phyloP scores from a whole-genome alignment of 2,888 invertebrate genomes.

The Bugulina stolonifera region DNA sequence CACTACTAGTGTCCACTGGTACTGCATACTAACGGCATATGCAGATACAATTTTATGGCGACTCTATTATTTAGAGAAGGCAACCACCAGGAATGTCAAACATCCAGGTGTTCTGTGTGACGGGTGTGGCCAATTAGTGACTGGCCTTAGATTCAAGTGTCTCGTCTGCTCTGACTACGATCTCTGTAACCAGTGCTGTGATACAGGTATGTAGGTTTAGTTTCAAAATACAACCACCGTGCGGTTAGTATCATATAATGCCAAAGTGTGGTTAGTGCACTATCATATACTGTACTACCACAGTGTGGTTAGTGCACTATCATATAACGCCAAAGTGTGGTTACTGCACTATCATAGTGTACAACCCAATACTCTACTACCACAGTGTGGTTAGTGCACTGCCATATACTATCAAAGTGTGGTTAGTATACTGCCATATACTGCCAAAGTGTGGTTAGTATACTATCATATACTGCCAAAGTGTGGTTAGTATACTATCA shows the following conservation, averaged over 20 bases:
- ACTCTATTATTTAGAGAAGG: too few species aligned
- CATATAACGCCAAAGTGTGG: too few species aligned
- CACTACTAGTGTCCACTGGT: too few species aligned
- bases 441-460: too few species aligned
- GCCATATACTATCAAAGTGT: too few species aligned
- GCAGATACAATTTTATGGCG: too few species aligned
- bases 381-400: neutral
- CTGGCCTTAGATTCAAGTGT: slow-evolving; percentile 81
- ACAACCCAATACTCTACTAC: neutral
- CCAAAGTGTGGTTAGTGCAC: neutral
- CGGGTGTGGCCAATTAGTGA: slow-evolving; percentile 62
- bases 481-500: neutral
- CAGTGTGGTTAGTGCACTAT: neutral
- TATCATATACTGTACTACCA: neutral
- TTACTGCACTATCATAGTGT: neutral
- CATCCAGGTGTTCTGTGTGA: slow-evolving; percentile 69
- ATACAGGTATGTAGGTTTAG: too few species aligned
- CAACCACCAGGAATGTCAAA: neutral
- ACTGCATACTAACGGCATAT: too few species aligned
- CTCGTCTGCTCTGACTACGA: slow-evolving; percentile 73
- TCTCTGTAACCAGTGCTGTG: slow-evolving; percentile 72
- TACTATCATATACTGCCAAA: neutral
- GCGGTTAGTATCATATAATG: neutral
- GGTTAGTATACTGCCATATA: too few species aligned
- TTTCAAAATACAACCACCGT: too few species aligned